Percentiles rank a stretch among this genome's conserved stretches.
Conservation (phyloP, 2,113 vertebrate species). For the Aptenodytes forsteri region DNA sequence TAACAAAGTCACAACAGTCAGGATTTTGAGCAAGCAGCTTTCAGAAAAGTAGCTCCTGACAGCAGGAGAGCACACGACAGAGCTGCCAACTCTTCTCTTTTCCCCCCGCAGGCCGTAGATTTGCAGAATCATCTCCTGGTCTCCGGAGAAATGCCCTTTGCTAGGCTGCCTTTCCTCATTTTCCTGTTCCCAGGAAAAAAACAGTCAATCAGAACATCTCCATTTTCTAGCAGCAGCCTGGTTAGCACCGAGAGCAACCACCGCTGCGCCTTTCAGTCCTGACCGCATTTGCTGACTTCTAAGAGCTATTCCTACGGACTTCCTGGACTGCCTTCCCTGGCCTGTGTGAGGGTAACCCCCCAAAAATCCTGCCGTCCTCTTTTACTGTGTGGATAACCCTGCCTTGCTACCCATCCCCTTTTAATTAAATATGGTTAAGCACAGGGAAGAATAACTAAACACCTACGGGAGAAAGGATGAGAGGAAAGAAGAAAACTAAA, state of each 20-base stretch:
- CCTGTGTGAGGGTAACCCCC: background rate
- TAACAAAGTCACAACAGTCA: background rate
- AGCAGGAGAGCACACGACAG: background rate
- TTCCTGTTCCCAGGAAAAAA: conserved; percentile 9
- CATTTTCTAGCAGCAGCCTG: background rate
- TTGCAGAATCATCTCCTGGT: conserved; percentile 27
- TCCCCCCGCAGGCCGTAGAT: background rate
- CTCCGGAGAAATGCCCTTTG: conserved; percentile 32
- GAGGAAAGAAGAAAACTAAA: background rate
- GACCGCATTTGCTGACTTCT: rapidly evolving
- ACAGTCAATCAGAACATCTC: background rate
- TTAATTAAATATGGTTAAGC: background rate
- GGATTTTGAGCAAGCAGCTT: background rate
- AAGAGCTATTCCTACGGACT: background rate
- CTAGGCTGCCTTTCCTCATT: conserved; percentile 23
- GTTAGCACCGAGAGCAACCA: background rate
- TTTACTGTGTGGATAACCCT: background rate
- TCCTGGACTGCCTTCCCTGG: background rate
- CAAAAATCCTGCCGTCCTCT: background rate
- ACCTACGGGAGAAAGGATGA: background rate
- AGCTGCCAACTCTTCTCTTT: background rate
- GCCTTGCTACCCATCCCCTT: background rate
- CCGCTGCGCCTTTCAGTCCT: background rate
- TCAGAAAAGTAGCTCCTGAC: background rate
- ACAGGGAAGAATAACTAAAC: background rate